These are phyloP conservation scores for Anticlea derivata DNA, from an alignment of 2,888 invertebrate species.

Conservation along the genomic window DNA sequence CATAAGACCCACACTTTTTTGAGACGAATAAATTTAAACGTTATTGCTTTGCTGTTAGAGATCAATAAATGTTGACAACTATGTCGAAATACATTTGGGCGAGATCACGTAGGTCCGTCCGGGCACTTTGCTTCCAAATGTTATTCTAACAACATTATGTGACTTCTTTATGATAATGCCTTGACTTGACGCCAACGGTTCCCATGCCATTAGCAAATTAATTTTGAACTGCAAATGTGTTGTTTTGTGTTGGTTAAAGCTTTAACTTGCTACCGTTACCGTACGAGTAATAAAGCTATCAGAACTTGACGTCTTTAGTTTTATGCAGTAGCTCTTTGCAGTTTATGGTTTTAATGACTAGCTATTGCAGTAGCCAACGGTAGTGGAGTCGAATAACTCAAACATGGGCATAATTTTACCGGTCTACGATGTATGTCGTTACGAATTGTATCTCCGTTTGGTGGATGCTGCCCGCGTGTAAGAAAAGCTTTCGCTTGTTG, in stretches of 20 bases:
- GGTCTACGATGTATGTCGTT: too few species aligned
- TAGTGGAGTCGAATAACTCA: too few species aligned
- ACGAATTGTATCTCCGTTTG: not conserved
- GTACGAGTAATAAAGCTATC: too few species aligned
- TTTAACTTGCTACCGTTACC: too few species aligned
- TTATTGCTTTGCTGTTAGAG: slow-evolving; percentile 20
- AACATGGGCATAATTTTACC: too few species aligned
- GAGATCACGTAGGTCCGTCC: slow-evolving; percentile 7
- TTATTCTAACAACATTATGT: slow-evolving; percentile 1
- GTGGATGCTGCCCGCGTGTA: not conserved
- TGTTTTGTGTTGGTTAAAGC: too few species aligned
- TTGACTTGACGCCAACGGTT: not conserved
- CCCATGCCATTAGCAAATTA: too few species aligned
- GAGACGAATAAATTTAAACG: slow-evolving; percentile 5
- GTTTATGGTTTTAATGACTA: too few species aligned
- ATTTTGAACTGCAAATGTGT: too few species aligned
- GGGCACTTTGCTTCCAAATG: slow-evolving; percentile 4
- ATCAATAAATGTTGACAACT: slow-evolving; percentile 11
- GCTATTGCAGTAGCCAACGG: too few species aligned
- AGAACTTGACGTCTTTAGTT: too few species aligned
- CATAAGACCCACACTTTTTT: slow-evolving; percentile 36
- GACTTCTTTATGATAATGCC: slow-evolving; percentile 10
- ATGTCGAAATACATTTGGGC: slow-evolving; percentile 13
- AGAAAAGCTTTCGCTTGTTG: not conserved
- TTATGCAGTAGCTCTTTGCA: too few species aligned